Conservation (phyloP, 1,140 invertebrate species). For the Agraylea sexmaculata region DNA sequence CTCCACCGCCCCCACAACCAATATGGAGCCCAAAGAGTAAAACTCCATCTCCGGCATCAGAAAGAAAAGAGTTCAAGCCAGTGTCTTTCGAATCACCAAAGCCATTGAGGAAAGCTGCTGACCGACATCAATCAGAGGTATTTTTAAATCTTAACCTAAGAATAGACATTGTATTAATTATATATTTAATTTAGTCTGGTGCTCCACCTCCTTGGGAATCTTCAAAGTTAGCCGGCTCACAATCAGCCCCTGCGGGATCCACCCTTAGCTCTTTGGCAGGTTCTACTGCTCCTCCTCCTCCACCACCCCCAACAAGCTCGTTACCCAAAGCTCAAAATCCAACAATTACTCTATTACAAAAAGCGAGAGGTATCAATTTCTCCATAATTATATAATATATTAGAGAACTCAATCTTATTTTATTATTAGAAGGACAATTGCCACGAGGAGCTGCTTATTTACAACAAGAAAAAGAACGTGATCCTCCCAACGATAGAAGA, state of each 20-base stretch:
- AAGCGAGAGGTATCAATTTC: conserved; percentile 62
- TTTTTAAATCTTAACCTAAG: conserved; percentile 1
- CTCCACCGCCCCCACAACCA: conserved; percentile 18
- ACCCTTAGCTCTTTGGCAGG: conserved; percentile 45
- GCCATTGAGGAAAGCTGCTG: conserved; percentile 25
- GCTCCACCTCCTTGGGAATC: conserved; percentile 27
- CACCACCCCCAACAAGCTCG: conserved; percentile 20
- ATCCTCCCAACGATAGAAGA: conserved; percentile 33
- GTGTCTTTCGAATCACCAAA: conserved; percentile 46
- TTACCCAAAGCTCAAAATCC: conserved; percentile 75
- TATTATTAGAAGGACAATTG: conserved; percentile 65
- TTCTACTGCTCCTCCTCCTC: conserved; percentile 20
- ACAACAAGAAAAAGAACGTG: conserved; percentile 43
- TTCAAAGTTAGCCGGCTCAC: conserved; percentile 49
- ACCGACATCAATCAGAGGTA: conserved; percentile 5
- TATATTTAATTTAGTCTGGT: conserved; percentile 12
- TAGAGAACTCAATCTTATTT: conserved; percentile 9
- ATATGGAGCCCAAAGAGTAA: not conserved
- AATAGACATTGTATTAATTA: not conserved
- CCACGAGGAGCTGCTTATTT: conserved; percentile 65
- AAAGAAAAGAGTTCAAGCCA: conserved; percentile 44
- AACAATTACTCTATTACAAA: conserved; percentile 76
- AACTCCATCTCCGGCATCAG: conserved; percentile 26
- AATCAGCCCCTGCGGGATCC: conserved; percentile 47
- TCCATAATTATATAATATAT: not conserved